Evolutionary conservation across 2,888 invertebrate genomes (phyloP).

Genomic region (Blera fallax): DNA sequence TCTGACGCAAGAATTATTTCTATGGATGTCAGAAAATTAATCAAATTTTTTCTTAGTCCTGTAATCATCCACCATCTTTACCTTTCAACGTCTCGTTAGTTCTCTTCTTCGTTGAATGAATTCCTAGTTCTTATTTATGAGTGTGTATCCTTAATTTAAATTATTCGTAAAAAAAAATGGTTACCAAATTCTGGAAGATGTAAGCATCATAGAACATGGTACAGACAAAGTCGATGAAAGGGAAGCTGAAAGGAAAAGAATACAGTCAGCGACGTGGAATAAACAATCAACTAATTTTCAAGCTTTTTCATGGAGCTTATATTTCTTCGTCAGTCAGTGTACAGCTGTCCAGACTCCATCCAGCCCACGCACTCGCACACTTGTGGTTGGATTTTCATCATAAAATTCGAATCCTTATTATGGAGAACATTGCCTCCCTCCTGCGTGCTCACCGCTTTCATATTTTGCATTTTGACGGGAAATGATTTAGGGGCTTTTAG

Average conservation of each 20-base stretch:
- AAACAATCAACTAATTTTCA: neutral
- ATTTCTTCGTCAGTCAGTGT: neutral
- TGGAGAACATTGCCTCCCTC: neutral
- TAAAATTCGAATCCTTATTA: conserved; percentile 6
- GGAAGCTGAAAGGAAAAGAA: neutral
- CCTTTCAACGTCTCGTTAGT: neutral
- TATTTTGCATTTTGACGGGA: neutral
- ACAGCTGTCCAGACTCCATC: neutral
- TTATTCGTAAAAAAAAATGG: neutral
- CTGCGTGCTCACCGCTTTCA: neutral
- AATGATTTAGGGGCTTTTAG: conserved; percentile 6
- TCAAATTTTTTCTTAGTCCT: neutral
- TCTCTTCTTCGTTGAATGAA: neutral
- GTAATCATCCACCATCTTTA: neutral
- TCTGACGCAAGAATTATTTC: neutral
- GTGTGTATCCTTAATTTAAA: neutral
- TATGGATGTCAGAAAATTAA: neutral
- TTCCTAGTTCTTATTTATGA: neutral
- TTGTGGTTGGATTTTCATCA: neutral
- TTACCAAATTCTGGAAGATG: neutral
- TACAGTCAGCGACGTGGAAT: neutral
- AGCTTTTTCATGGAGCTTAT: neutral
- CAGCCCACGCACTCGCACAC: neutral
- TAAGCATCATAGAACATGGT: neutral
- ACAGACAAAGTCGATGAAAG: neutral